A percentile compares a stretch with the other conserved stretches of the same genome.
Evolutionary conservation across 2,797 vertebrate genomes (phyloP).

Genomic region (Peromyscus melanophrys): DNA sequence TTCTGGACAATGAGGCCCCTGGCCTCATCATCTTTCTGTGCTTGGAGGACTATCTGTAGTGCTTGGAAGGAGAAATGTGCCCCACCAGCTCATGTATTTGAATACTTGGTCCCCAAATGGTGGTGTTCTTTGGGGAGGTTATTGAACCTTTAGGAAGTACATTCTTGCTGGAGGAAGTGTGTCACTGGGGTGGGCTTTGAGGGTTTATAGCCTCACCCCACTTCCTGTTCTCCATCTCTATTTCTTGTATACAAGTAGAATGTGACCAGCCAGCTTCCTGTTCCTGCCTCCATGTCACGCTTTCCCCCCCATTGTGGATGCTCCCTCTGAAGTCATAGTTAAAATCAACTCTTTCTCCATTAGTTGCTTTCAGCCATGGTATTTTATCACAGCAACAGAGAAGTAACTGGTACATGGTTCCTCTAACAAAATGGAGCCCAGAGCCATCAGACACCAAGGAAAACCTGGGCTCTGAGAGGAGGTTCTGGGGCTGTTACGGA

Average conservation of each 20-base stretch:
- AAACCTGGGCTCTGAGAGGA: not conserved
- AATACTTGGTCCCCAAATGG: not conserved
- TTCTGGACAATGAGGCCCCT: not conserved
- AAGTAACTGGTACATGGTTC: not conserved
- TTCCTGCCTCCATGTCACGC: no score
- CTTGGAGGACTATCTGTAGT: not conserved
- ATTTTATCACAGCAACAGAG: not conserved
- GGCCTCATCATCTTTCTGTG: not conserved
- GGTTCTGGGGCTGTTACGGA: not conserved
- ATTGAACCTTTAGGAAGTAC: not conserved
- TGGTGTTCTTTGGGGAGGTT: not conserved
- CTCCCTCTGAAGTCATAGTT: not conserved
- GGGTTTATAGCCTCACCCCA: not conserved
- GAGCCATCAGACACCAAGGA: no score
- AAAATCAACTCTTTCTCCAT: not conserved
- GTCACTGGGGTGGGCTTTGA: not conserved
- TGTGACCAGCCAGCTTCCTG: not conserved
- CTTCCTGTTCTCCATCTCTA: not conserved
- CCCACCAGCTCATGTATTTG: no score
- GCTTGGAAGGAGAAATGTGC: not conserved
- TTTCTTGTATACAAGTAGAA: not conserved
- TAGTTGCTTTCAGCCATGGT: not conserved
- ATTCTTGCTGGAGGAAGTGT: not conserved
- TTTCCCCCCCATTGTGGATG: not conserved
- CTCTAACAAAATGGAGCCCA: not conserved